Percentiles rank a stretch among this genome's conserved stretches.
phyloP scores from a whole-genome alignment of 2,113 vertebrate species.

The Ptyas mucosa region DNA sequence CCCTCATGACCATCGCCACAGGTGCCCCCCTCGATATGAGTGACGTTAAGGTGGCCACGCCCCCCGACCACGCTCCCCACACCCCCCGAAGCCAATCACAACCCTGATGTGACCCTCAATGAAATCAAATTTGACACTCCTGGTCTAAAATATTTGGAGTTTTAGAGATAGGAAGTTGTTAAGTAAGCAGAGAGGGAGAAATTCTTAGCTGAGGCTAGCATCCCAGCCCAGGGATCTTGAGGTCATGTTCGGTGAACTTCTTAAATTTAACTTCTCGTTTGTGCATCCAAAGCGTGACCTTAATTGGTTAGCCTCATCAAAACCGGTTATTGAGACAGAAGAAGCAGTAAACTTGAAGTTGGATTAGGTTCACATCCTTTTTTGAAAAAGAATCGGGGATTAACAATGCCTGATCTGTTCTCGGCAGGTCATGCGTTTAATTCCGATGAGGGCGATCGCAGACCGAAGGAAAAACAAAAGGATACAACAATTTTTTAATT shows the following conservation, averaged over 20 bases:
- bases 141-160: background rate
- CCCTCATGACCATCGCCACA: too few species aligned
- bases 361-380: background rate
- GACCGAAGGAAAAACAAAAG: background rate
- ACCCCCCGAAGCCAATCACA: too few species aligned
- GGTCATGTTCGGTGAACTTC: background rate
- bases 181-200: background rate
- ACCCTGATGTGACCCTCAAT: too few species aligned
- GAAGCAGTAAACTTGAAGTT: background rate
- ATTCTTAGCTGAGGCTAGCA: background rate
- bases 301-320: slow-evolving; percentile 6
- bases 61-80: too few species aligned
- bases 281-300: background rate
- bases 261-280: background rate
- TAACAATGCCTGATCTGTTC: background rate
- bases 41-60: too few species aligned
- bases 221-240: background rate
- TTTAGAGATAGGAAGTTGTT: background rate
- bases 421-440: background rate
- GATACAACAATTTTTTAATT: too few species aligned
- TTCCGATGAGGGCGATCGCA: background rate
- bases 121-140: too few species aligned
- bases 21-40: too few species aligned
- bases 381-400: background rate
- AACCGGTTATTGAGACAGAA: background rate